Evolutionary conservation across 2,797 vertebrate species (phyloP), one percentile per base, ranked within the genome.

Genomic region (Nannoperca obscura): DNA sequence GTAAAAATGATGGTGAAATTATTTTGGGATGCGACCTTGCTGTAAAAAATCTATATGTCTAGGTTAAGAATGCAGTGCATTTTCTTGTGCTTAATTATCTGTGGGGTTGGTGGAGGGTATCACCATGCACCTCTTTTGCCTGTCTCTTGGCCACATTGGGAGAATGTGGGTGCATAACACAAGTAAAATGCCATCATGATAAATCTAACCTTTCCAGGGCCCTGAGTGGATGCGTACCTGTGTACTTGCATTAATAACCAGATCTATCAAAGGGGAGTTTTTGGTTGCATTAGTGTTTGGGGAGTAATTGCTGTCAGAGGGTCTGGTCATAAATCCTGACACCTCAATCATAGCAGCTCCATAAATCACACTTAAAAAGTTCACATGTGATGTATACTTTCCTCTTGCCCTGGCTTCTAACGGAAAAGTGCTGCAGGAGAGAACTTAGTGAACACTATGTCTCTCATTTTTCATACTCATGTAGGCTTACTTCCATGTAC

Each of bases 161-260:
- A 81, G 85, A 88, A 86, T 80, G 72, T 81, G 75, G 88, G 85
- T 92, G 92, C 87, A 89, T 90, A 87, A 88, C 85, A 87, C 81
- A 88, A 89, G 86, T 83, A 89, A 94, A 94, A 95, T 95, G 94
- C 95, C 94, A 95, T 79, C 86, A 87, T 95, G 93, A 95, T 95
- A 92, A 93, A 95, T 95, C 85, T 94, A 91, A 95, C 94, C 93
- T 94, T 95, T 94, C 88, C 74, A 20, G 63, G 80, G 82, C 89
- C 90, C 90, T 92, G 71, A 87, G 90, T 88, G 88, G 83, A 83
- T 86, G 81, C 86, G 57, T 91, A 92, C 89, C 93, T 94, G 93
- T 94, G 94, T 94, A 91, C 91, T 91, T 88, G 88, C 92, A 95
- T 95, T 95, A 95, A 95, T 94, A 95, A 94, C 88, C 86, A 94